A percentile compares a stretch with the other conserved stretches of the same genome.
These are phyloP conservation scores for Sorex maritimensis DNA, from an alignment of 2,797 vertebrate species.

Conservation along the genomic window DNA sequence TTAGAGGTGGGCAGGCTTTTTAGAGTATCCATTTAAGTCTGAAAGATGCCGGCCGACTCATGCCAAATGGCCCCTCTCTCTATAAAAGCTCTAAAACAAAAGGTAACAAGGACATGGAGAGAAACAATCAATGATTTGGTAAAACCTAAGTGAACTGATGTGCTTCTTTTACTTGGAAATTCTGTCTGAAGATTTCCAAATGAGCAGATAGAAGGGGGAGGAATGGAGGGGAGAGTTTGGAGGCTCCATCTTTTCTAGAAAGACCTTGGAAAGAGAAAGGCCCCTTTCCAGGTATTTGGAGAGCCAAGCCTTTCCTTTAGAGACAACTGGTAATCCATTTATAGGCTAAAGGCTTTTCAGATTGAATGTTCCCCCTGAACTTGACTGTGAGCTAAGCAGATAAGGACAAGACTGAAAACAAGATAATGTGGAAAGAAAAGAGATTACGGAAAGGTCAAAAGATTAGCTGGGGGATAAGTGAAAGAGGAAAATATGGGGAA, in stretches of 20 bases:
- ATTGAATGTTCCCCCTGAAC: conserved; percentile 74
- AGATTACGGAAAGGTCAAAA: conserved; percentile 87
- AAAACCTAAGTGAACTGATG: conserved; percentile 15
- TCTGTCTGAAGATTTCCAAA: conserved; percentile 21
- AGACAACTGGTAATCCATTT: conserved; percentile 84
- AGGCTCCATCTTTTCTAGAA: conserved; percentile 1
- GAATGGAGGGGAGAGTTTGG: not conserved
- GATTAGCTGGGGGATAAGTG: conserved; percentile 82
- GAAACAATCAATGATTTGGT: conserved; percentile 32
- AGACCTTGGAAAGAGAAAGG: not conserved
- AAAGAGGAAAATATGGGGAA: conserved; percentile 77
- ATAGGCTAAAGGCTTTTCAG: conserved; percentile 74
- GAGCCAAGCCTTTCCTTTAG: conserved; percentile 46
- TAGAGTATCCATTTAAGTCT: conserved; percentile 87
- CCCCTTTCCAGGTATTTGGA: conserved; percentile 26
- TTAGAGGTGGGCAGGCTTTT: conserved; percentile 83
- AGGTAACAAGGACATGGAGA: conserved; percentile 32
- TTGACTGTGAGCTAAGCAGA: conserved; percentile 78
- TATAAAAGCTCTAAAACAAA: conserved; percentile 77
- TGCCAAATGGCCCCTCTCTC: conserved; percentile 78
- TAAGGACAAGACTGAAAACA: conserved; percentile 83
- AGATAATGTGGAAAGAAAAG: conserved; percentile 85
- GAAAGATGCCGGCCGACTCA: conserved; percentile 74
- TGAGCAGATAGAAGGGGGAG: conserved; percentile 6
- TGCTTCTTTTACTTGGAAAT: conserved; percentile 79